phyloP scores from a whole-genome alignment of 92 coral and sea anemone genomes.

The Pocillopora grandis region DNA sequence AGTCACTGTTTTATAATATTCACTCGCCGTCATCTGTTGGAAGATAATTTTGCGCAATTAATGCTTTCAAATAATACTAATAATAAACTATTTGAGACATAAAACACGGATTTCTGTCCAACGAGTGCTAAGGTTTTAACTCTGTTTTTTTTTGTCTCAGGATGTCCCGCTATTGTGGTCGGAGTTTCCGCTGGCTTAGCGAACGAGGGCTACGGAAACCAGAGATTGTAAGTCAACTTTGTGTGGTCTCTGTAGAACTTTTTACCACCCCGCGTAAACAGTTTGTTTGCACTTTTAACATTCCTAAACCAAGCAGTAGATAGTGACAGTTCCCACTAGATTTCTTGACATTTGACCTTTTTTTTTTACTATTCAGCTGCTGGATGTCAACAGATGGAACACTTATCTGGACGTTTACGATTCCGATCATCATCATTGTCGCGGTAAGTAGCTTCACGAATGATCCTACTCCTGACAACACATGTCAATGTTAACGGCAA shows the following conservation, averaged over 20 bases:
- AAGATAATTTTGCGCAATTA: too few species aligned
- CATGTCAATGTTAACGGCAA: too few species aligned
- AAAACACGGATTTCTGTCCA: not conserved
- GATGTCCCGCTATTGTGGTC: slow-evolving; percentile 92
- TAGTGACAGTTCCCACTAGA: not conserved
- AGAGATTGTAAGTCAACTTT: slow-evolving; percentile 73
- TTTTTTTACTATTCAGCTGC: slow-evolving; percentile 58
- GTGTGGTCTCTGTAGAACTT: too few species aligned
- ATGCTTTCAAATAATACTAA: too few species aligned
- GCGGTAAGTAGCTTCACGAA: slow-evolving; percentile 57
- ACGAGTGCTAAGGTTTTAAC: not conserved
- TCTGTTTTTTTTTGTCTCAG: slow-evolving; percentile 33
- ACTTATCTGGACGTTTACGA: slow-evolving; percentile 88
- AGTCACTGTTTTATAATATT: too few species aligned
- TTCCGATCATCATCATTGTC: slow-evolving; percentile 78
- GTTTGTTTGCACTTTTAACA: too few species aligned
- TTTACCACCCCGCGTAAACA: too few species aligned
- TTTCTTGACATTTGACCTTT: not conserved
- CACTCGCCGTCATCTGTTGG: too few species aligned
- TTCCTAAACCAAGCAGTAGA: too few species aligned
- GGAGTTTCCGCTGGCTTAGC: slow-evolving; percentile 96
- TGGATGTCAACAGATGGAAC: slow-evolving; percentile 98
- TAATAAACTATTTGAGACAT: too few species aligned
- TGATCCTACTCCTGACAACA: not conserved
- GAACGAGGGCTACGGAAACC: slow-evolving; percentile 91